Evolutionary conservation across 2,888 invertebrate species (phyloP).

Genomic region (Rotaria macrura): DNA sequence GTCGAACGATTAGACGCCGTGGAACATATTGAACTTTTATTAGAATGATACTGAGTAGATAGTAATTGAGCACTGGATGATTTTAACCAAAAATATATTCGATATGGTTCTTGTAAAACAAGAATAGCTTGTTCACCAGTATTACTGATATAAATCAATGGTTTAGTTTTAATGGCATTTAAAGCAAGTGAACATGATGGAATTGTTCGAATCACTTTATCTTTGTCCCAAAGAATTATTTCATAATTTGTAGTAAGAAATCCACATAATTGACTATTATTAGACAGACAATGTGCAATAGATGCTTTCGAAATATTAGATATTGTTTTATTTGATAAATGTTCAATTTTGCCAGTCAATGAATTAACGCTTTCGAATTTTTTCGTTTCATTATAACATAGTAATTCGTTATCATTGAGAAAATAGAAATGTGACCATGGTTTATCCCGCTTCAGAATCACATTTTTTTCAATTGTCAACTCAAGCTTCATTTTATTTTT

Average conservation of each 20-base stretch:
- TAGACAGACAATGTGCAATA: background rate
- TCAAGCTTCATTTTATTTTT: background rate
- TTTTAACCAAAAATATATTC: background rate
- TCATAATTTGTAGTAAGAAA: background rate
- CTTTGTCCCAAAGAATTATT: background rate
- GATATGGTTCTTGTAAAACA: background rate
- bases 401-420: background rate
- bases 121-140: conserved; percentile 2
- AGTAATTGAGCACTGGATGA: background rate
- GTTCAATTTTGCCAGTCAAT: background rate
- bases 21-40: background rate
- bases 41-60: background rate
- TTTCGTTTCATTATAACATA: background rate
- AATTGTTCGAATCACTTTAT: background rate
- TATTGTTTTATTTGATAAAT: background rate
- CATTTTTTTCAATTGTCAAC: background rate
- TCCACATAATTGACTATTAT: background rate
- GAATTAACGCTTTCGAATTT: background rate
- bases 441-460: conserved; percentile 4
- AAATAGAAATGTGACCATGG: background rate
- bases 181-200: background rate
- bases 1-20: background rate
- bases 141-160: background rate
- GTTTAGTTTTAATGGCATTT: background rate
- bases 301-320: background rate